A percentile compares a stretch with the other conserved stretches of the same genome.
These are phyloP conservation scores for Caligus rogercresseyi DNA, from an alignment of 1,140 invertebrate genomes.

Conservation along the genomic window DNA sequence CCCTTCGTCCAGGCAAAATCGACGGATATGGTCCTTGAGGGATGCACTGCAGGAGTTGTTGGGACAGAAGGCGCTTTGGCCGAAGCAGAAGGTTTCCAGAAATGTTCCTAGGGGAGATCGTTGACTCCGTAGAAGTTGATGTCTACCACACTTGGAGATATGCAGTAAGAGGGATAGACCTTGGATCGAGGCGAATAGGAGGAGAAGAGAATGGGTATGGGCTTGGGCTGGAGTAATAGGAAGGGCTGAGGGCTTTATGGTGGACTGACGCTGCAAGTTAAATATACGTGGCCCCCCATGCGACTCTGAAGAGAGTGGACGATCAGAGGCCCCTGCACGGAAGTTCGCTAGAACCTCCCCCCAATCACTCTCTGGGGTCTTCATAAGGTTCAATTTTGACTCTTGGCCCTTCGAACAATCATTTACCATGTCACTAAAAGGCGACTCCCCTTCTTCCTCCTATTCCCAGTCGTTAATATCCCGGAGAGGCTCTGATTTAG, in stretches of 20 bases:
- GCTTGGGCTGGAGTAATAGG: constrained; percentile 31
- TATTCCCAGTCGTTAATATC: neutral
- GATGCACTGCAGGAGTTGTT: constrained; percentile 13
- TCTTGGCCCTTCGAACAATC: neutral
- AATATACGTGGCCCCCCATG: neutral
- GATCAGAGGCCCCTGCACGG: neutral
- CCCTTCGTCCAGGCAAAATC: constrained; percentile 9
- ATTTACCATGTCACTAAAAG: no score
- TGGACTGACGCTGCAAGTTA: no score
- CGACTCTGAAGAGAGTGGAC: neutral
- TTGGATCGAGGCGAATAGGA: constrained; percentile 63
- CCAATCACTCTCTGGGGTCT: neutral
- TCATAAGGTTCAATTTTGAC: neutral
- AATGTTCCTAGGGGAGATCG: constrained; percentile 90
- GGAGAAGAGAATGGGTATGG: constrained; percentile 71
- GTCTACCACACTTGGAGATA: constrained; percentile 67
- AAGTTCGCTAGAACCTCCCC: neutral
- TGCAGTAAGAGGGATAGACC: constrained; percentile 67
- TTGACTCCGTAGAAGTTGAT: constrained; percentile 90
- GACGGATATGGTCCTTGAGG: constrained; percentile 6
- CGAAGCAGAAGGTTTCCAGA: constrained; percentile 77
- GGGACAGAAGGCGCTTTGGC: constrained; percentile 60
- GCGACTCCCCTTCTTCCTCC: neutral
- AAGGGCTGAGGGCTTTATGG: neutral
- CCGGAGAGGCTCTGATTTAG: no score